Conservation (phyloP, 2,888 invertebrate genomes). For the Subacronicta megacephala region DNA sequence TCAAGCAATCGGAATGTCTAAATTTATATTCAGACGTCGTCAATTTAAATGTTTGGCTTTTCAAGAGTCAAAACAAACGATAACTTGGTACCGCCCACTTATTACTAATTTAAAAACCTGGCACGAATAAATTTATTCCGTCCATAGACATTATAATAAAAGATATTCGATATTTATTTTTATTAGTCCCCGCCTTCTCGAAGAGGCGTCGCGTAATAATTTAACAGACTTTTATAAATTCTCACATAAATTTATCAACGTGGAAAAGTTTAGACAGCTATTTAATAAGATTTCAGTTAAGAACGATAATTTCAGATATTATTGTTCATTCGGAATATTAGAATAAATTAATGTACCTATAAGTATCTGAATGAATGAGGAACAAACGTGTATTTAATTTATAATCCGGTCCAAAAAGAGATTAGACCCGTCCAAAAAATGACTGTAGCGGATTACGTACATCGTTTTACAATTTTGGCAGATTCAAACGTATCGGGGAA, state of each 20-base stretch:
- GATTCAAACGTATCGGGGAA: constrained; percentile 59
- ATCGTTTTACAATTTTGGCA: constrained; percentile 59
- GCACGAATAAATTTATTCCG: constrained; percentile 37
- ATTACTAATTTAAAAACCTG: constrained; percentile 45
- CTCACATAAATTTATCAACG: constrained; percentile 26
- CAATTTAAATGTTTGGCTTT: constrained; percentile 79
- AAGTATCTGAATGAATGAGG: constrained; percentile 17
- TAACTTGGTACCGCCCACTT: constrained; percentile 31
- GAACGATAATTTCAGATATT: constrained; percentile 7
- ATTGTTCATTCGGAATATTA: constrained; percentile 5
- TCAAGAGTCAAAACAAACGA: constrained; percentile 65
- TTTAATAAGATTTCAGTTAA: constrained; percentile 20
- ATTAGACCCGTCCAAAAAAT: constrained; percentile 48
- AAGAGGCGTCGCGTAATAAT: constrained; percentile 20
- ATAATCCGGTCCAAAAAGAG: constrained; percentile 40
- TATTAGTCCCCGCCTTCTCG: constrained; percentile 21
- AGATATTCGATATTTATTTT: constrained; percentile 44
- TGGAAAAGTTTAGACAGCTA: constrained; percentile 23
- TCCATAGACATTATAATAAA: constrained; percentile 26
- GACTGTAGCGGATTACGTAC: constrained; percentile 48
- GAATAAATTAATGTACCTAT: constrained; percentile 14
- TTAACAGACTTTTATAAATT: constrained; percentile 25
- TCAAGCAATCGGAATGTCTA: constrained; percentile 81
- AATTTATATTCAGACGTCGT: constrained; percentile 82
- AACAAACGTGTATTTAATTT: constrained; percentile 38